Conservation (phyloP, 2,113 vertebrate genomes). For the Paralichthys olivaceus region DNA sequence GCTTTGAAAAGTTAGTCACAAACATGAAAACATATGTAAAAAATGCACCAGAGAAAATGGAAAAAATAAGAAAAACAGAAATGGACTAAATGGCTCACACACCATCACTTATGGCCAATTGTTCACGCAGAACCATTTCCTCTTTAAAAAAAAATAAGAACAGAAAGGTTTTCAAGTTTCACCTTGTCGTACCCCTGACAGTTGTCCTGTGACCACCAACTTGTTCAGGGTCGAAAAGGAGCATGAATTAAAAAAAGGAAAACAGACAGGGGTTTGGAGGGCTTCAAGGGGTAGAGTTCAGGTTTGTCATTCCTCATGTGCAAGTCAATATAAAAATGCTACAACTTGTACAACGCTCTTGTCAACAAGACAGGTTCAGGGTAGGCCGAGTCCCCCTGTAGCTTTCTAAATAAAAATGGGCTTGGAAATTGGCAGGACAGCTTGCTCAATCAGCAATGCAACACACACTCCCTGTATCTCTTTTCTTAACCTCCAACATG, state of each 20-base stretch:
- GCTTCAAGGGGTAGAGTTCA: slow-evolving; percentile 69
- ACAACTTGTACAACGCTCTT: slow-evolving; percentile 79
- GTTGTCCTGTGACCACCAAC: slow-evolving; percentile 53
- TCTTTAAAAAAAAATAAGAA: slow-evolving; percentile 20
- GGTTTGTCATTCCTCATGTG: slow-evolving; percentile 83
- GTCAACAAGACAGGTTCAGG: slow-evolving; percentile 66
- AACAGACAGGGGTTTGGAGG: slow-evolving; percentile 46
- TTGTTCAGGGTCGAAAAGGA: slow-evolving; percentile 56
- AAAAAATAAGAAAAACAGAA: slow-evolving; percentile 35
- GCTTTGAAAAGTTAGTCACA: slow-evolving; percentile 82
- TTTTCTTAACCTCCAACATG: slow-evolving; percentile 31
- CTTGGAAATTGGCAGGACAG: slow-evolving; percentile 77
- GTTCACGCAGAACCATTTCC: slow-evolving; percentile 56
- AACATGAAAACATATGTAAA: slow-evolving; percentile 68
- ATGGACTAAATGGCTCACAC: slow-evolving; percentile 67
- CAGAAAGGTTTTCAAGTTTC: slow-evolving; percentile 71
- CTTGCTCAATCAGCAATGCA: slow-evolving; percentile 50
- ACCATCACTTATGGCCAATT: slow-evolving; percentile 54
- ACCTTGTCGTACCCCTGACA: slow-evolving; percentile 56
- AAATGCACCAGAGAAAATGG: slow-evolving; percentile 65
- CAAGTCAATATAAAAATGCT: slow-evolving; percentile 85
- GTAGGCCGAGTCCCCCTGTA: slow-evolving; percentile 51
- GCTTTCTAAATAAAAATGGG: slow-evolving; percentile 67
- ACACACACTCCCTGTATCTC: slow-evolving; percentile 51
- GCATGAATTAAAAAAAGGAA: slow-evolving; percentile 55